Evolutionary conservation across 2,113 vertebrate genomes (phyloP).

Genomic region (Ascaphus truei): DNA sequence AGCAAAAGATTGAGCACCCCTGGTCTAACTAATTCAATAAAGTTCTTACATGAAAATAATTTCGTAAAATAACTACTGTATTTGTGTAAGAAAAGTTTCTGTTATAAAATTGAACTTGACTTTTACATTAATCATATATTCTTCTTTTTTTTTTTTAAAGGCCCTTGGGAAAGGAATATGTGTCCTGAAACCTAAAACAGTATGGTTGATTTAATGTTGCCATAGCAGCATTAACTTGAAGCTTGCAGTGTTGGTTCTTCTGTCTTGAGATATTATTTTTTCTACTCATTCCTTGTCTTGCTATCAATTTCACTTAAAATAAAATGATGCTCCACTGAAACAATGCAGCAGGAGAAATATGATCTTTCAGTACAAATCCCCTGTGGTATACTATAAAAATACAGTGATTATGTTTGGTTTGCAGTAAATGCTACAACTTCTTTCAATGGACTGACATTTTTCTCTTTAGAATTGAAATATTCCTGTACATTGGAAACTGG

Average conservation of each 20-base stretch:
- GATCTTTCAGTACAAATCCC: not conserved
- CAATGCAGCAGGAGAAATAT: not conserved
- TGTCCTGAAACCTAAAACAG: conserved; percentile 10
- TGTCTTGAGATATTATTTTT: conserved; percentile 21
- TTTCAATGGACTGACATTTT: not conserved
- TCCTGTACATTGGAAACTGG: not conserved
- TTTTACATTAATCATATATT: conserved; percentile 11
- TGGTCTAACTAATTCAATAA: not conserved
- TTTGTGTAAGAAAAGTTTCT: not conserved
- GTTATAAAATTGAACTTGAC: not conserved
- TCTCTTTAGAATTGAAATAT: not conserved
- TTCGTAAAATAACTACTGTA: not conserved
- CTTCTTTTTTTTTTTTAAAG: conserved; percentile 1
- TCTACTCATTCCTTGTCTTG: conserved; percentile 9
- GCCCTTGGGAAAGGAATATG: conserved; percentile 9
- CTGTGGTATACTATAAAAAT: not conserved
- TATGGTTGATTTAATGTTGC: conserved; percentile 34
- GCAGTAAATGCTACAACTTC: not conserved
- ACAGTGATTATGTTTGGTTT: not conserved
- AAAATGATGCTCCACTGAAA: conserved; percentile 20
- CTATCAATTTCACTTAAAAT: conserved; percentile 19
- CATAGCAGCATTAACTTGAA: conserved; percentile 10
- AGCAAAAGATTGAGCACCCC: too few species aligned
- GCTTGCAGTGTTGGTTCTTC: conserved; percentile 4
- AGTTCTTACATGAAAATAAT: not conserved